A percentile compares a stretch with the other conserved stretches of the same genome.
Conservation (phyloP, 1,140 invertebrate species). For the Bombus haemorrhoidalis region DNA sequence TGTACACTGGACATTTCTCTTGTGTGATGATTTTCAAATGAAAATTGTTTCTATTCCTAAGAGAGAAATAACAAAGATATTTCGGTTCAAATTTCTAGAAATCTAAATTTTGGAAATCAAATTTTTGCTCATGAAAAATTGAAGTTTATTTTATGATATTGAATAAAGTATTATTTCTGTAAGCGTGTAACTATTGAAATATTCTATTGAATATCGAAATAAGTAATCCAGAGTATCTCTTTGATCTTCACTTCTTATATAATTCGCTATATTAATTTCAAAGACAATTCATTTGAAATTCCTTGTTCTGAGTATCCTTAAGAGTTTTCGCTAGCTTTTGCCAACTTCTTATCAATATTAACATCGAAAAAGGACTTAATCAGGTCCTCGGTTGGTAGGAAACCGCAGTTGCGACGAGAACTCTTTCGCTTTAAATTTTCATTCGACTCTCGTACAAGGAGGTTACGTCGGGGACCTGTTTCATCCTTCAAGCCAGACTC, state of each 20-base stretch:
- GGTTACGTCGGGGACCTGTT: constrained; percentile 71
- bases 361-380: constrained; percentile 42
- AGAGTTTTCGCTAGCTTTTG: not conserved
- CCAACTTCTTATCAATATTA: constrained; percentile 46
- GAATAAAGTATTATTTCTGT: not conserved
- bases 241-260: not conserved
- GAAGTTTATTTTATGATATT: not conserved
- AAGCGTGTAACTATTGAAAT: not conserved
- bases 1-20: not conserved
- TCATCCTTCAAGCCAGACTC: constrained; percentile 71
- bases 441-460: constrained; percentile 73
- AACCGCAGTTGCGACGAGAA: constrained; percentile 35
- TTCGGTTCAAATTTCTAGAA: no score
- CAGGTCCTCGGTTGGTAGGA: not conserved
- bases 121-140: not conserved
- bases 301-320: not conserved
- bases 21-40: not conserved
- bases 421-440: constrained; percentile 71
- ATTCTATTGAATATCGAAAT: not conserved
- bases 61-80: not conserved
- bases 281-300: not conserved
- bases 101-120: no score
- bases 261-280: not conserved
- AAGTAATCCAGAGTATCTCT: not conserved
- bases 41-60: not conserved